Base-by-base conservation (phyloP, 2,113 vertebrate species). In the Nyctibius bracteatus region DNA sequence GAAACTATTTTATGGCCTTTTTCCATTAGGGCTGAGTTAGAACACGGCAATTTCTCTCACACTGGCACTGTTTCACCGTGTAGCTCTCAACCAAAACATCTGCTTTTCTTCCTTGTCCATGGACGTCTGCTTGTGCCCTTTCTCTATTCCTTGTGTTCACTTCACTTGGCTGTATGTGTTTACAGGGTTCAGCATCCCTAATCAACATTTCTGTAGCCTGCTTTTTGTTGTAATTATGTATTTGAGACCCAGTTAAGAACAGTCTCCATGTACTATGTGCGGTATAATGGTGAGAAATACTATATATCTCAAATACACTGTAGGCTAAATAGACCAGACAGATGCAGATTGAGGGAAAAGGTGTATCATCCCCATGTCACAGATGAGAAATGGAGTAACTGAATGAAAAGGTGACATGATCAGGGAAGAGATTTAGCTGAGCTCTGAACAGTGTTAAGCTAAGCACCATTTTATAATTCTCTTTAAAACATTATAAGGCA, bases 401-500 rank as follows among this genome's bases (percentile, higher is more conserved):
- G 59, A 57, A 47, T 33, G 80, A 85, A 75, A 81, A 94, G 23
- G 8, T 79, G 72, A 54, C 8, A 22, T 16, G 24, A 52, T 59
- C 59, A 79, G 37, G 33, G 57, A 63, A 58, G 8, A 79, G 89
- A 66, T 90, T 79, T 47, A 91, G 31, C 78, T 89, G 80, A 89
- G 65, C 61, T 92, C 62, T 73, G 62, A 63, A 37, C 16, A 14
- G 15, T 63, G 15, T 51, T 88, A 78, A 87, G 77, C 46, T 46
- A 86, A 86, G 44, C 15, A 81, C 39, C 33, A 65, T 93, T 96
- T 96, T 90, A 88, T 39, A 75, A 47, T 28, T 74, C 43, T 85
- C 57, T 74, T 94, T 73, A 81, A 94, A 89, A 75, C 6, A 15
- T 43, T 84, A 25, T 27, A 72, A 72, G n/a, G 68, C 65, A 88